Evolutionary conservation across 1,140 invertebrate species (phyloP).

Genomic region (Ceratina australensis): DNA sequence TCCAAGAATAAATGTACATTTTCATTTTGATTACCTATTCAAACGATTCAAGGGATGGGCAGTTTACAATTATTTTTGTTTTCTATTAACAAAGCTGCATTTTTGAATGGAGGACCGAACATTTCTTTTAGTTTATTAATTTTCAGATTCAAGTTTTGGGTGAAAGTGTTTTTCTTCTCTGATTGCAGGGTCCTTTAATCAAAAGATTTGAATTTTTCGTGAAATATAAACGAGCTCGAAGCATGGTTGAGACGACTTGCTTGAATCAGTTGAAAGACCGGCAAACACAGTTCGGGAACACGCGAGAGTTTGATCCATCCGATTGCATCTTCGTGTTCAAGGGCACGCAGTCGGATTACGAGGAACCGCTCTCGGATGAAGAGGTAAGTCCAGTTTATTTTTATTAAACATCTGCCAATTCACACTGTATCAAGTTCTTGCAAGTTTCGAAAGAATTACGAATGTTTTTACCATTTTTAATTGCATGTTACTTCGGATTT

Average conservation of each 20-base stretch:
- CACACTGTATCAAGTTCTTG: not conserved
- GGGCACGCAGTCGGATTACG: constrained; percentile 74
- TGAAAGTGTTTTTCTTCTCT: not conserved
- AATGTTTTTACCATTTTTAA: too few relatives aligned
- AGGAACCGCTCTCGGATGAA: constrained; percentile 73
- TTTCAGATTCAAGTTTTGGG: not conserved
- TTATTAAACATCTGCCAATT: not conserved
- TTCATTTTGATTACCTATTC: not conserved
- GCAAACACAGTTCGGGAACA: constrained; percentile 77
- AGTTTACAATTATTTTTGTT: not conserved
- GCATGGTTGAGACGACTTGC: constrained; percentile 70
- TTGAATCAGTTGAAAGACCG: constrained; percentile 59
- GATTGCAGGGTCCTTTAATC: not conserved
- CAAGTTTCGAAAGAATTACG: too few relatives aligned
- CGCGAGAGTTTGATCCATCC: constrained; percentile 70
- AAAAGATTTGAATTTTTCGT: accelerated
- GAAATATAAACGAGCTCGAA: not conserved
- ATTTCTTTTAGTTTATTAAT: too few relatives aligned
- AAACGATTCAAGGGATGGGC: not conserved
- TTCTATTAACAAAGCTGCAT: too few relatives aligned
- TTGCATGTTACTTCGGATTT: not conserved
- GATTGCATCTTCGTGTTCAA: constrained; percentile 78
- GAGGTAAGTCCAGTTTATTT: constrained; percentile 69
- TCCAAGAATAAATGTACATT: not conserved
- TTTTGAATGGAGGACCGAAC: too few relatives aligned